phyloP scores from a whole-genome alignment of 2,888 invertebrate species.

The Erebia epiphron region DNA sequence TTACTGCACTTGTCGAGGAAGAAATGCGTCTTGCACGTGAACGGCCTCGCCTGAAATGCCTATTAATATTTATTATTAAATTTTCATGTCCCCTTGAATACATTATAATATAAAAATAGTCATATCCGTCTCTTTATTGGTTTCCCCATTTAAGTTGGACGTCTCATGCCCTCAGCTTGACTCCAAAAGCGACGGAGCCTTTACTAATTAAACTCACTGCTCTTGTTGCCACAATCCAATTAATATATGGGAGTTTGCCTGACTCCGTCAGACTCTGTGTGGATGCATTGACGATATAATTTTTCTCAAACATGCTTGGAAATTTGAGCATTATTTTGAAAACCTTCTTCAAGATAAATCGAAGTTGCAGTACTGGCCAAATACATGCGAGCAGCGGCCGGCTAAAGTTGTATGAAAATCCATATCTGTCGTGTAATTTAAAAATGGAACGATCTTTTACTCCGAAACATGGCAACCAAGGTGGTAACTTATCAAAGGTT shows the following conservation, averaged over 20 bases:
- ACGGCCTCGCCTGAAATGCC: constrained; percentile 28
- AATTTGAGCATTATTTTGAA: too few relatives aligned
- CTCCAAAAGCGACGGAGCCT: neutral
- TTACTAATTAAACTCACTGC: neutral
- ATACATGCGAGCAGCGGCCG: too few relatives aligned
- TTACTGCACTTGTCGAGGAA: constrained; percentile 62
- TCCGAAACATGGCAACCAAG: too few relatives aligned
- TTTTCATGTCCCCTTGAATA: constrained; percentile 21
- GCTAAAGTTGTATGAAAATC: too few relatives aligned
- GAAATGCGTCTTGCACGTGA: constrained; percentile 42
- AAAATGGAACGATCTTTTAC: too few relatives aligned
- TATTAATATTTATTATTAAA: constrained; percentile 25
- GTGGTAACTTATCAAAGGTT: too few relatives aligned
- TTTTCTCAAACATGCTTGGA: too few relatives aligned
- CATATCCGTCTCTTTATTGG: constrained; percentile 18
- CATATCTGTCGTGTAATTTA: too few relatives aligned
- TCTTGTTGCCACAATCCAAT: neutral
- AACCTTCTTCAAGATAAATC: too few relatives aligned
- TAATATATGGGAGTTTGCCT: too few relatives aligned
- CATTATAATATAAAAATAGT: constrained; percentile 17
- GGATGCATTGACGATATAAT: neutral
- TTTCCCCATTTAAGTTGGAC: constrained; percentile 5
- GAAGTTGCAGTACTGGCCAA: too few relatives aligned
- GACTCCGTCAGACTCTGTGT: neutral
- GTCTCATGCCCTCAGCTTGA: constrained; percentile 1